phyloP scores from a whole-genome alignment of 2,113 vertebrate species.

The Hippoglossus stenolepis region DNA sequence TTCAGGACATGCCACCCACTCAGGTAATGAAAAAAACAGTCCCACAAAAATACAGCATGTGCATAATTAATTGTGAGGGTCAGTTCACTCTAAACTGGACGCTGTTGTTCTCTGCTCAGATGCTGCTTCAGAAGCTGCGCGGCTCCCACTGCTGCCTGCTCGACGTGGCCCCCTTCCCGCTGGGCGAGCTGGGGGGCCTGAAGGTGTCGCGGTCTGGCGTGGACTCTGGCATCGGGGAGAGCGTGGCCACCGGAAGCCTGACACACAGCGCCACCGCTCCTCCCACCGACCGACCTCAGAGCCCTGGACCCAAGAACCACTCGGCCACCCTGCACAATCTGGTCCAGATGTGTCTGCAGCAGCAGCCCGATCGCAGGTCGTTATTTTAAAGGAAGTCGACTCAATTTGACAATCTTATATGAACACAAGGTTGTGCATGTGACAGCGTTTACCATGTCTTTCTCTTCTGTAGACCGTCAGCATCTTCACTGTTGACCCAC shows the following conservation, averaged over 20 bases:
- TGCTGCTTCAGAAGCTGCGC: slow-evolving; percentile 96
- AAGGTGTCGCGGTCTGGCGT: slow-evolving; percentile 93
- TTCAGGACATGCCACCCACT: slow-evolving; percentile 95
- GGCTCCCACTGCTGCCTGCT: slow-evolving; percentile 89
- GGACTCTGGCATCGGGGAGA: slow-evolving; percentile 96
- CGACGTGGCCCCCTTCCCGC: slow-evolving; percentile 85
- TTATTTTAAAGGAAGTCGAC: neutral
- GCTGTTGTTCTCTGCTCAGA: slow-evolving; percentile 76
- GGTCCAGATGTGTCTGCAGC: slow-evolving; percentile 94
- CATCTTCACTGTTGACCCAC: slow-evolving; percentile 90
- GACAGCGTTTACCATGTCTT: slow-evolving; percentile 5
- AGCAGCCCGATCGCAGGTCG: slow-evolving; percentile 89
- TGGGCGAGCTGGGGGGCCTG: slow-evolving; percentile 88
- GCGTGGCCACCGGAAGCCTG: slow-evolving; percentile 87
- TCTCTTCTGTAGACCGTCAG: slow-evolving; percentile 87
- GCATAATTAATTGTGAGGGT: neutral
- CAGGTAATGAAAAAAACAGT: slow-evolving; percentile 84
- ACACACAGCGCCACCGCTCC: slow-evolving; percentile 87
- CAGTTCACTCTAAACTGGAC: neutral
- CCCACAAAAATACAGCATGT: too few species aligned
- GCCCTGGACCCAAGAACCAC: slow-evolving; percentile 90
- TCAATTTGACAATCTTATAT: neutral
- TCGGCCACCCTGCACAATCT: slow-evolving; percentile 93
- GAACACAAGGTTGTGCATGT: neutral
- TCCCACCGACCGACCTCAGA: slow-evolving; percentile 87